Evolutionary conservation across 2,113 vertebrate genomes (phyloP), one percentile per base, ranked within the genome.

Genomic region (Actenoides hombroni): DNA sequence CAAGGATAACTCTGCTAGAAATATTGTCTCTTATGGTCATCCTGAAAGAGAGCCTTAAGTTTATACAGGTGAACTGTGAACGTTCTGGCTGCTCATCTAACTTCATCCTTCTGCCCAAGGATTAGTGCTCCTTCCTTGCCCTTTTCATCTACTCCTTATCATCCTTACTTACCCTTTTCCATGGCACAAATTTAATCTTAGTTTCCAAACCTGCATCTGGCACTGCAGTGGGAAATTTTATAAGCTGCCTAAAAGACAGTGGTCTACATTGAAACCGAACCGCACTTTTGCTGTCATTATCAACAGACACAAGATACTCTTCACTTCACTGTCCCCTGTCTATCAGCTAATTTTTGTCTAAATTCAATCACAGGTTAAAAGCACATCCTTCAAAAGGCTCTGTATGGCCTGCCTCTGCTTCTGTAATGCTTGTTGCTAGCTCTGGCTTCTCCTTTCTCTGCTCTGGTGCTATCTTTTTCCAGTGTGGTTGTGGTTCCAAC

Each of bases 1-100:
- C 74, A 94, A 95, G 77, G 89, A 82, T 77, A 89, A 39, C 33
- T 78, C 53, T 82, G 18, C 33, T 87, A 79, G 69, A 95, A 95
- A 87, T 95, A 94, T 8, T 95, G 83, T 71, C 77, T 83, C 33
- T 71, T 68, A 40, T 13, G 29, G 35, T 92, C 33, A 82, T 91
- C 53, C 65, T 82, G 75, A 86, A 89, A 39, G 26, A 56, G 21
- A 78, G 48, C 18, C 35, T 90, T 25, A 80, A 57, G 5, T 80
- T 93, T 48, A n/a, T 28, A 61, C 40, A 84, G 69, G 49, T 92
- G 74, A 75, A 39, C 33, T 63, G 40, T 16, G 31, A 23, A 77
- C 81, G 19, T 91, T 94, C 69, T 94, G 69, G 57, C 60, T 91
- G 14, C 35, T 12, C 21, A 48, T n/a, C 51, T 28, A 82, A 24